Percentiles rank a stretch among this genome's conserved stretches.
These are phyloP conservation scores for Rhyzopertha dominica DNA, from an alignment of 1,140 invertebrate genomes.

Conservation along the genomic window DNA sequence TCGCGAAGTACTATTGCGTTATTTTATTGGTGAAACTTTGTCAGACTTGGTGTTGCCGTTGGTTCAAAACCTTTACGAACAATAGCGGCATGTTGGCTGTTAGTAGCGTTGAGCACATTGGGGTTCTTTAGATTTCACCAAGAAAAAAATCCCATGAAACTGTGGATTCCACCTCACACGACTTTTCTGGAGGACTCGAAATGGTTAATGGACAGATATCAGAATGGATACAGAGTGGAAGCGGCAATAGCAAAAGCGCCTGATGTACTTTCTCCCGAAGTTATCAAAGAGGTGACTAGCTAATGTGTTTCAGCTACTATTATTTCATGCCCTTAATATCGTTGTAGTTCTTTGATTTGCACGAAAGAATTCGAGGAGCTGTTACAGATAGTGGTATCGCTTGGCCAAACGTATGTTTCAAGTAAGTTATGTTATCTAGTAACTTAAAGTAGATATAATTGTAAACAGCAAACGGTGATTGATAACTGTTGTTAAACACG, in stretches of 20 bases:
- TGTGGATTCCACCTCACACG: constrained; percentile 66
- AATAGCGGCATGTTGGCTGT: constrained; percentile 49
- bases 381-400: constrained; percentile 40
- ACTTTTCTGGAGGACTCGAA: constrained; percentile 64
- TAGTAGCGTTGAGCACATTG: constrained; percentile 50
- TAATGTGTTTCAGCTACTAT: too few relatives aligned
- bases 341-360: constrained; percentile 33
- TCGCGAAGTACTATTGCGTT: neutral
- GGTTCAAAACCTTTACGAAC: constrained; percentile 51
- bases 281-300: constrained; percentile 42
- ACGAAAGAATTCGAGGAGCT: constrained; percentile 24
- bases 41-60: constrained; percentile 48
- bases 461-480: too few relatives aligned
- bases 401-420: constrained; percentile 62
- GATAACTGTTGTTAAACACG: too few relatives aligned
- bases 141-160: constrained; percentile 63
- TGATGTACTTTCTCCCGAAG: constrained; percentile 59
- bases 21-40: constrained; percentile 35
- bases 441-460: too few relatives aligned
- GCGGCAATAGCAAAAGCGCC: constrained; percentile 58
- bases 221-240: constrained; percentile 58
- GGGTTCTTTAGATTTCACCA: constrained; percentile 57
- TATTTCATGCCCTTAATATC: constrained; percentile 3
- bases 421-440: constrained; percentile 47
- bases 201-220: constrained; percentile 66